A percentile compares a stretch with the other conserved stretches of the same genome.
These are phyloP conservation scores for Podiceps cristatus DNA, from an alignment of 2,113 vertebrate genomes.

Conservation along the genomic window DNA sequence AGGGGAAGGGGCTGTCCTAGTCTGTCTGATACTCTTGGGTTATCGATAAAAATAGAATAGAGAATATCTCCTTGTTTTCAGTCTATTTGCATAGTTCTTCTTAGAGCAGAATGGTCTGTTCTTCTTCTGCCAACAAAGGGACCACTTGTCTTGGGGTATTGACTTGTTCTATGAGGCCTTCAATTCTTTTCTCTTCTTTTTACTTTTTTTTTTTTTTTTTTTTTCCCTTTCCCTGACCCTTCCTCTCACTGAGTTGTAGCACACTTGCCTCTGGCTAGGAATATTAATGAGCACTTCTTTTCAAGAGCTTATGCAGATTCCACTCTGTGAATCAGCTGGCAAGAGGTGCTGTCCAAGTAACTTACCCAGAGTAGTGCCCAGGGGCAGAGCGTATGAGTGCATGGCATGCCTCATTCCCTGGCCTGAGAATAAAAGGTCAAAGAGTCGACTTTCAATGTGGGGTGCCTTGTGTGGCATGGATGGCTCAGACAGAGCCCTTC, in stretches of 20 bases:
- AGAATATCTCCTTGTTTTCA: constrained; percentile 59
- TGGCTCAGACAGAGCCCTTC: constrained; percentile 8
- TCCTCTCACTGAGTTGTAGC: constrained; percentile 56
- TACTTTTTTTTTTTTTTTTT: not conserved
- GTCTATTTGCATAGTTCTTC: constrained; percentile 50
- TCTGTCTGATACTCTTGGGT: constrained; percentile 28
- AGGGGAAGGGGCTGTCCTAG: not conserved
- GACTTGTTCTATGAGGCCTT: constrained; percentile 51
- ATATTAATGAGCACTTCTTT: constrained; percentile 72
- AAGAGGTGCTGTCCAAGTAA: constrained; percentile 58
- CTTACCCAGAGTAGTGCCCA: constrained; percentile 37
- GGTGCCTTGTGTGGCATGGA: constrained; percentile 8
- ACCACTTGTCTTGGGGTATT: constrained; percentile 45
- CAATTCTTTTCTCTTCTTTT: constrained; percentile 4
- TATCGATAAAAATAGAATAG: constrained; percentile 57
- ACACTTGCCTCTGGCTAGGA: constrained; percentile 61
- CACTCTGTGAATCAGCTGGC: constrained; percentile 45
- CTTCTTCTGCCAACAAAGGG: constrained; percentile 55
- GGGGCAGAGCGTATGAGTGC: not conserved
- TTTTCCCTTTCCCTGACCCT: not conserved
- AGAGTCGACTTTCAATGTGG: not conserved
- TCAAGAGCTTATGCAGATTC: constrained; percentile 67
- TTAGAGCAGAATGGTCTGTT: constrained; percentile 32
- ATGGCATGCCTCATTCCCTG: constrained; percentile 15
- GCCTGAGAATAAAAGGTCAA: constrained; percentile 62